phyloP scores from a whole-genome alignment of 2,797 vertebrate species.

The Chrosomus eos region DNA sequence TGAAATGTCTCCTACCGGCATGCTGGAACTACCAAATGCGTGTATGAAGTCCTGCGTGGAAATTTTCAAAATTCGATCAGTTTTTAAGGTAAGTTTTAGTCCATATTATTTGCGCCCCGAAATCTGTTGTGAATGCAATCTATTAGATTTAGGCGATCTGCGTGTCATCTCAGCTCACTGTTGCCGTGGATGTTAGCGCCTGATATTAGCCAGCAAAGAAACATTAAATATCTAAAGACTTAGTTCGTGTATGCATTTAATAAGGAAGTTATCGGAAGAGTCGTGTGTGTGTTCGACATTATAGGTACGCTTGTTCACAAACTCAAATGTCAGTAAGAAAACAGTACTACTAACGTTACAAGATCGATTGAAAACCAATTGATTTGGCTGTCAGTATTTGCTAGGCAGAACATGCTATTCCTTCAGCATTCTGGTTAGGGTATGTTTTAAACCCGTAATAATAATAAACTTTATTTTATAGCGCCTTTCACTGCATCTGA shows the following conservation, averaged over 20 bases:
- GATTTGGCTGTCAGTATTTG: not conserved
- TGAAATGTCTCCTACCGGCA: slow-evolving; percentile 37
- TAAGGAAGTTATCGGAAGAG: not conserved
- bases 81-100: slow-evolving; percentile 34
- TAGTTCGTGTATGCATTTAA: not conserved
- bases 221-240: not conserved
- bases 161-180: not conserved
- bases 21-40: not conserved
- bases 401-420: not conserved
- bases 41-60: not conserved
- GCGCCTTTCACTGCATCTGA: too few species aligned
- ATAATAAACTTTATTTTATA: too few species aligned
- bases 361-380: not conserved
- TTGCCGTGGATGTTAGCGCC: not conserved
- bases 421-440: not conserved
- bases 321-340: not conserved
- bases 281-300: not conserved
- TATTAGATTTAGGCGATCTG: not conserved
- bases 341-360: too few species aligned
- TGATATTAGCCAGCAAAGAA: not conserved
- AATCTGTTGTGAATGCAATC: not conserved
- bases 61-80: not conserved
- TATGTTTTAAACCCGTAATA: not conserved
- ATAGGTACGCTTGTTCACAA: not conserved
- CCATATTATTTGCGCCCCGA: not conserved